Evolutionary conservation across 2,888 invertebrate species (phyloP).

Genomic region (Escarpia spicata): DNA sequence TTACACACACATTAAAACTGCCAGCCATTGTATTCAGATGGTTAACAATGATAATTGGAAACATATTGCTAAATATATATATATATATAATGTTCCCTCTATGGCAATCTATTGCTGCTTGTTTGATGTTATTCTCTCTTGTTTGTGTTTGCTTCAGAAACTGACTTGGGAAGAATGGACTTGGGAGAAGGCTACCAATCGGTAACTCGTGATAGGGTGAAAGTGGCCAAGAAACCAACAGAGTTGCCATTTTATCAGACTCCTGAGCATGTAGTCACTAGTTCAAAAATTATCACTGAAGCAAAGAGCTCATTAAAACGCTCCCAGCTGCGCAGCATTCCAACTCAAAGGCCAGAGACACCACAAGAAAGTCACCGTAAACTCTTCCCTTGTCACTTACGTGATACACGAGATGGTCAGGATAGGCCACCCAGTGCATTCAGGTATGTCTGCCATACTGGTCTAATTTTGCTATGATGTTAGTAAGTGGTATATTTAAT

Average conservation of each 20-base stretch:
- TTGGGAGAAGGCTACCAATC: background rate
- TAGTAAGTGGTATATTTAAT: too few species aligned
- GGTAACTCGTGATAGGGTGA: background rate
- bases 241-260: slow-evolving; percentile 44
- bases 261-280: slow-evolving; percentile 55
- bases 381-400: slow-evolving; percentile 72
- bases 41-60: too few species aligned
- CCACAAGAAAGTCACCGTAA: slow-evolving; percentile 83
- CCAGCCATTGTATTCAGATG: too few species aligned
- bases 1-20: too few species aligned
- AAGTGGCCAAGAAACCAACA: slow-evolving; percentile 17
- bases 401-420: slow-evolving; percentile 55
- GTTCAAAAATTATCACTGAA: slow-evolving; percentile 61
- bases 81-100: too few species aligned
- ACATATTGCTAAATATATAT: too few species aligned
- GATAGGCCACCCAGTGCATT: slow-evolving; percentile 64
- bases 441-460: slow-evolving; percentile 49
- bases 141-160: background rate
- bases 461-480: background rate
- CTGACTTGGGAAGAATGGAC: background rate
- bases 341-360: slow-evolving; percentile 86
- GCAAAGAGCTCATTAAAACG: slow-evolving; percentile 65
- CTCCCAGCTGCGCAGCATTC: slow-evolving; percentile 68
- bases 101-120: background rate
- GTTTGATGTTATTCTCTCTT: background rate